A percentile compares a stretch with the other conserved stretches of the same genome.
phyloP scores from a whole-genome alignment of 2,797 vertebrate genomes.

The Limosa lapponica region DNA sequence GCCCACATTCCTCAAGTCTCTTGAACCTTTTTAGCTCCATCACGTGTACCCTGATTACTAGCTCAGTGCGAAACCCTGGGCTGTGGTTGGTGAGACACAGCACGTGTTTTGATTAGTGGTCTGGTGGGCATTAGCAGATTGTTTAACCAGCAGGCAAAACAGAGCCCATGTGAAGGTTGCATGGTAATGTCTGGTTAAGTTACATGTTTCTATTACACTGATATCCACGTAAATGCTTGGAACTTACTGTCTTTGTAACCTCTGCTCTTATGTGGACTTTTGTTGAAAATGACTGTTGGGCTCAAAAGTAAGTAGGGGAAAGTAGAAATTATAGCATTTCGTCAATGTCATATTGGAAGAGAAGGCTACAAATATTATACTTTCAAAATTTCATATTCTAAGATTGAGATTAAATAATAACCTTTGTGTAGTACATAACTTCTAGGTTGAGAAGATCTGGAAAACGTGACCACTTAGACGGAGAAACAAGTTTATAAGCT shows the following conservation, averaged over 20 bases:
- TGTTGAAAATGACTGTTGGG: neutral
- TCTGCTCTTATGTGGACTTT: neutral
- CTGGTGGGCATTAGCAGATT: slow-evolving; percentile 25
- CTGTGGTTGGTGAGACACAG: neutral
- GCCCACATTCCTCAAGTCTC: slow-evolving; percentile 29
- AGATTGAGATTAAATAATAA: neutral
- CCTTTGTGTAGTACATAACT: neutral
- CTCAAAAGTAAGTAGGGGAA: neutral
- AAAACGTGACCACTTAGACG: neutral
- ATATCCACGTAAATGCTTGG: neutral
- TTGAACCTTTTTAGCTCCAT: slow-evolving; percentile 36
- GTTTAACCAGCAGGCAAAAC: slow-evolving; percentile 28
- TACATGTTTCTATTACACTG: neutral
- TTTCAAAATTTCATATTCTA: neutral
- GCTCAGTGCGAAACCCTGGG: fast-evolving
- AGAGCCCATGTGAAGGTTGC: neutral
- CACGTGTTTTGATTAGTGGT: neutral
- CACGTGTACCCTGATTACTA: neutral
- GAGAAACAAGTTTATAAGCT: neutral
- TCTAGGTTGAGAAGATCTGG: neutral
- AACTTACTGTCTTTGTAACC: neutral
- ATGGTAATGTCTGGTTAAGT: neutral
- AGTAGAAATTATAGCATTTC: neutral
- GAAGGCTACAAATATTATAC: neutral
- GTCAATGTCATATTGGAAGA: neutral